Base-by-base conservation (phyloP, 1,140 invertebrate species). In the Samia ricini region DNA sequence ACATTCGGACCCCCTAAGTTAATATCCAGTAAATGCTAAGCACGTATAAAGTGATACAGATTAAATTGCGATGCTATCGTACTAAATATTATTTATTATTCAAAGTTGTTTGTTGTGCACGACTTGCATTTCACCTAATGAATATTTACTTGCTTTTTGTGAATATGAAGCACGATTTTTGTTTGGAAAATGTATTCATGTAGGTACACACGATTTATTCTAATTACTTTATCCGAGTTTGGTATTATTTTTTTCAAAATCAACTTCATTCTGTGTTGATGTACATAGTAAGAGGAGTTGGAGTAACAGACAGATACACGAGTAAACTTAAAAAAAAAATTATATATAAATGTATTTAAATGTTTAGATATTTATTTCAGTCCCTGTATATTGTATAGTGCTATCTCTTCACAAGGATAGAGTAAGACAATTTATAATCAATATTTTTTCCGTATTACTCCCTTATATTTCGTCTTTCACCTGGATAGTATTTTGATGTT, bases 71-170 rank as follows among this genome's bases (percentile, higher is more conserved):
- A 58, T 59, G 76, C 76, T 81, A 77, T 63, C 72, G 72, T 15
- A 42, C 33, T 15, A 42, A 42, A 42, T 69, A 67, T 68, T 77
- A 81, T 83, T 83, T 82, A 71, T 76, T 84, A 81, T 83, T 83
- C 79, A 71, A 42, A 42, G 33, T 42, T 15, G 33, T 42, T 42
- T 42, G 71, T 50, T 60, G 63, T 54, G 75, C 80, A 85, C 79
- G 83, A 83, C 80, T 79, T 77, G 64, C 72, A 82, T 79, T 79
- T 83, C 75, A 77, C 76, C 71, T 74, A 76, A 76, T 73, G 81
- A 79, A 83, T 85, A 81, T 79, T 80, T 79, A 85, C 77, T 63
- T 71, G 22, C 56, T 69, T 62, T 65, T 50, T 56, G 42, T 29
- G 59, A 64, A 55, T 63, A 61, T 60, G 51, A 62, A 57, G 54